phyloP scores from a whole-genome alignment of 2,113 vertebrate species.

The Cervus canadensis region DNA sequence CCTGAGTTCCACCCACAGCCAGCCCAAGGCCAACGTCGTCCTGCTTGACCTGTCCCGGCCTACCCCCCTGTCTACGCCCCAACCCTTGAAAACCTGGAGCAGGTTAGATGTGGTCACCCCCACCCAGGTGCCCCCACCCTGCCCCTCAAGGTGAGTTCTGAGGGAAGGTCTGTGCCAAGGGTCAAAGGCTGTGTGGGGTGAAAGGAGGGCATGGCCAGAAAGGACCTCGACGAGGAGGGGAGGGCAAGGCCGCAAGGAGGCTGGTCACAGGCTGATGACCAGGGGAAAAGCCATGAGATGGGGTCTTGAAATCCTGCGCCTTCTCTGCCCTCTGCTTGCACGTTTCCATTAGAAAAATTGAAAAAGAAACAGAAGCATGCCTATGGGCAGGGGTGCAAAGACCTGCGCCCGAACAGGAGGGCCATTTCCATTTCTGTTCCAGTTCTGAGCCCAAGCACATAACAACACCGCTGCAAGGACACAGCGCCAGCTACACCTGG shows the following conservation, averaged over 20 bases:
- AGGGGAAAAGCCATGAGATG: background rate
- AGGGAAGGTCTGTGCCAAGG: background rate
- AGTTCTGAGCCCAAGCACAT: background rate
- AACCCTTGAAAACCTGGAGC: too few relatives aligned
- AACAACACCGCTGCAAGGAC: background rate
- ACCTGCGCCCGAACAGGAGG: background rate
- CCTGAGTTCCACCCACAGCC: too few relatives aligned
- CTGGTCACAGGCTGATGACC: background rate
- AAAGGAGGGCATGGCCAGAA: background rate
- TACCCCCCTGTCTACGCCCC: too few relatives aligned
- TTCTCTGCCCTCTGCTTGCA: background rate
- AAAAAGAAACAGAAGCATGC: background rate
- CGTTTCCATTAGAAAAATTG: background rate
- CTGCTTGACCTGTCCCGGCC: background rate
- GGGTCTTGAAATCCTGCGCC: background rate
- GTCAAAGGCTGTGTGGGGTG: background rate
- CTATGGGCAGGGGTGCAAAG: background rate
- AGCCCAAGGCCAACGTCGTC: background rate
- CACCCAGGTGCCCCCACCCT: background rate
- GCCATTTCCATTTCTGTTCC: background rate
- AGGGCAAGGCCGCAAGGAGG: background rate
- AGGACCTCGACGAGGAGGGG: background rate
- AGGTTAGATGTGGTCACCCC: background rate
- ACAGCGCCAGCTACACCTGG: fast-evolving
- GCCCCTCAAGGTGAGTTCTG: background rate